Evolutionary conservation across 2,113 vertebrate species (phyloP), one percentile per base, ranked within the genome.

Genomic region (Pardalotus punctatus): DNA sequence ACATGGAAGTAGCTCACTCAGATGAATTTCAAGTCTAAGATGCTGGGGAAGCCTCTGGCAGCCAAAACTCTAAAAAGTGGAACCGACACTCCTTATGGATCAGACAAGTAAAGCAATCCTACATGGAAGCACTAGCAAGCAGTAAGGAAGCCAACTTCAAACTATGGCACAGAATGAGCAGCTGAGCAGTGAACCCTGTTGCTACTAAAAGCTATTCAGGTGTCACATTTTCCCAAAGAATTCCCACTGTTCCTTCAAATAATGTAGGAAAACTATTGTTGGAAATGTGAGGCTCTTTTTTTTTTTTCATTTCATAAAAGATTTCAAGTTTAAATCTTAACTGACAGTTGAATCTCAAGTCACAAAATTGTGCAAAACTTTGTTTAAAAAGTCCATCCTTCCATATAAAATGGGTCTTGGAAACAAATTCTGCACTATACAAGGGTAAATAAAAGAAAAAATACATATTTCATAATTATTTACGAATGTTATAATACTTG

Each of bases 401-500:
- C 58, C 92, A 94, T 60, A 96, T 91, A 97, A 97, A 97, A 94
- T 85, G 78, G 93, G 65, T 91, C 93, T 97, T 94, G 84, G 88
- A 97, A 98, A 97, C 94, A 98, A 96, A 96, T 89, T 98, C 96
- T 98, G 97, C 97, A 98, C 97, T 97, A 98, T 98, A 98, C 98
- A 99, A 98, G 98, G 97, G 98, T 98, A 99, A 99, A 99, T 98
- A 99, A 99, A 99, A 99, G 98, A 99, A 99, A 98, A 99, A 99
- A 98, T 99, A 98, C 98, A 98, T 98, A 99, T 98, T 99, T 99
- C 95, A 98, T 98, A 99, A 99, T 99, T 99, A 99, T 99, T 99
- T 98, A 98, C 98, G 99, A 96, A 98, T 98, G 97, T 97, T 98
- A 97, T 97, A 98, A 98, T 98, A 98, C 98, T 98, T 99, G 98